Conservation (phyloP, 2,888 invertebrate species). For the Pelosia muscerda region DNA sequence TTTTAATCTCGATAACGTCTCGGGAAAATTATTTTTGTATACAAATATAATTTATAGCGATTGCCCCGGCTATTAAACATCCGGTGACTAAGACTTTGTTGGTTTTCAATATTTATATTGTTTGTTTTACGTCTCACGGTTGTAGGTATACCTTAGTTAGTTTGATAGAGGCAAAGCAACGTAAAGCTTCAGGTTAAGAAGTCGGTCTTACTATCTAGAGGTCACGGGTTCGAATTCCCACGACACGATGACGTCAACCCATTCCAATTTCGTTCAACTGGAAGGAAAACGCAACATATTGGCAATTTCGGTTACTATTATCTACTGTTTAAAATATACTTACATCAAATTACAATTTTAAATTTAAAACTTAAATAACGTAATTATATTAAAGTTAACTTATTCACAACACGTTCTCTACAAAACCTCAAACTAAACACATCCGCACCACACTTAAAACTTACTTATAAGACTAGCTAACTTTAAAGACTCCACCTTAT, state of each 20-base stretch:
- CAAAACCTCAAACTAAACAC: slow-evolving; percentile 10
- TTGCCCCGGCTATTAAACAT: slow-evolving; percentile 15
- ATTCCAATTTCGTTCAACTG: too few relatives aligned
- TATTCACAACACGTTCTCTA: slow-evolving; percentile 4
- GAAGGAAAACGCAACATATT: too few relatives aligned
- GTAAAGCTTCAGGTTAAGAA: too few relatives aligned
- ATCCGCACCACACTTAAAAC: slow-evolving; percentile 14
- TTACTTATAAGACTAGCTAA: slow-evolving; percentile 15
- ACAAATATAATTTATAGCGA: slow-evolving; percentile 43
- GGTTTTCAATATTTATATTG: too few relatives aligned
- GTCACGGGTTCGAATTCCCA: too few relatives aligned
- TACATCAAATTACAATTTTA: not conserved
- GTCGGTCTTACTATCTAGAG: too few relatives aligned
- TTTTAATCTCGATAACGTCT: slow-evolving; percentile 51
- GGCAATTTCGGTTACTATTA: too few relatives aligned
- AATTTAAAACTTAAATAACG: not conserved
- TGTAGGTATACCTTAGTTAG: too few relatives aligned
- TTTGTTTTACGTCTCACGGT: not conserved
- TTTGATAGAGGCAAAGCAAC: not conserved
- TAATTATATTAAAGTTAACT: not conserved
- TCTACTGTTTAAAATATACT: too few relatives aligned
- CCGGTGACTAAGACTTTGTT: not conserved
- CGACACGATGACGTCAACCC: too few relatives aligned
- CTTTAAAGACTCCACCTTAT: slow-evolving; percentile 14
- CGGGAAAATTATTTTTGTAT: slow-evolving; percentile 38